Conservation (phyloP, 2,113 vertebrate genomes). For the Ahaetulla prasina region DNA sequence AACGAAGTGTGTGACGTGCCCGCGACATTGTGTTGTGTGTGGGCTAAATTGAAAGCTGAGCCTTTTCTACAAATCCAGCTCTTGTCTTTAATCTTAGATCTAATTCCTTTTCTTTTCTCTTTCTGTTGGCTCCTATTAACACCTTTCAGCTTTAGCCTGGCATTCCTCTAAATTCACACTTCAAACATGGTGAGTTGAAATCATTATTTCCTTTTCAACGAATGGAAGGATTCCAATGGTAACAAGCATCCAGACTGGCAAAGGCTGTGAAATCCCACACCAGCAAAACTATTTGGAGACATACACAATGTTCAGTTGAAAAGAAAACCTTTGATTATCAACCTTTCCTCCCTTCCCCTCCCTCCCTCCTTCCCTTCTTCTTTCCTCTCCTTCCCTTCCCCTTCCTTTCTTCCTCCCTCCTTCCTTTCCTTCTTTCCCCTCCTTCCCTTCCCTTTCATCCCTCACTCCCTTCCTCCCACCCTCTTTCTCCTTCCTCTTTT, state of each 20-base stretch:
- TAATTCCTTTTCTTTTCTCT: neutral
- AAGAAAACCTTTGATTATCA: neutral
- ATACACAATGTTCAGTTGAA: neutral
- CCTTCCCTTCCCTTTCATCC: neutral
- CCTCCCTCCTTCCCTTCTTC: no score
- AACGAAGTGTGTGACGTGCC: neutral
- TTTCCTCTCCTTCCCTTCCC: no score
- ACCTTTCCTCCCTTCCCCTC: neutral
- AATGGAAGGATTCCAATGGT: neutral
- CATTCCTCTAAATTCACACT: neutral
- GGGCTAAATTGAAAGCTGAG: neutral
- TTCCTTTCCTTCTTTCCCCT: neutral
- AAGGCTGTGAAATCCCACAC: neutral
- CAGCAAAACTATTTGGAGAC: neutral
- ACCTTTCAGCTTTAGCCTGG: neutral
- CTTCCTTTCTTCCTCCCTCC: neutral
- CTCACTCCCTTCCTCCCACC: neutral
- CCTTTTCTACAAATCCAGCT: neutral
- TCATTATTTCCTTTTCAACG: neutral
- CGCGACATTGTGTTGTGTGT: neutral
- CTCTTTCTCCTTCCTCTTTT: neutral
- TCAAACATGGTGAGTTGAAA: neutral
- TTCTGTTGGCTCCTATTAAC: neutral
- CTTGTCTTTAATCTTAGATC: neutral
- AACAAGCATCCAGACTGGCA: neutral